These are phyloP conservation scores for Acanthis flammea DNA, from an alignment of 2,797 vertebrate genomes.

Conservation along the genomic window DNA sequence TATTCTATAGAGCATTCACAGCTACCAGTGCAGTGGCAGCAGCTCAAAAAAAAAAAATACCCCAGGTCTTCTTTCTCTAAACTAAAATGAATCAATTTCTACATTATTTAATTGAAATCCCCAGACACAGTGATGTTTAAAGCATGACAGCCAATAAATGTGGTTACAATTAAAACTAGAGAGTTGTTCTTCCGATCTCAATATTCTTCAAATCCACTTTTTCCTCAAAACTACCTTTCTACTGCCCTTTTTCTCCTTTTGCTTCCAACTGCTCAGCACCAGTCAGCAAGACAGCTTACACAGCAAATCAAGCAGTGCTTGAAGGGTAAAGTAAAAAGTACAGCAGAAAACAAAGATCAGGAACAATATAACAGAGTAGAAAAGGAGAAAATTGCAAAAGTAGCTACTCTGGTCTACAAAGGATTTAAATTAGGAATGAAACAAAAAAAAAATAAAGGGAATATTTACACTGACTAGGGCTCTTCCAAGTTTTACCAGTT, in stretches of 20 bases:
- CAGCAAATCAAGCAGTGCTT: neutral
- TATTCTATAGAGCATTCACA: neutral
- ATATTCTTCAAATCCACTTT: neutral
- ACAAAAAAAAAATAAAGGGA: neutral
- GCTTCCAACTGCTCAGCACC: neutral
- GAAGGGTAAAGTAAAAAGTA: neutral
- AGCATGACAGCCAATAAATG: neutral
- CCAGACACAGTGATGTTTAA: neutral
- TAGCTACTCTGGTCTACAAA: neutral
- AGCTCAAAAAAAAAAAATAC: accelerated
- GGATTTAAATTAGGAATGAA: neutral
- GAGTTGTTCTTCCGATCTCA: neutral
- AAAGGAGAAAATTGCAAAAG: neutral
- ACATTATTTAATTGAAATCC: neutral
- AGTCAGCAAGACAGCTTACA: neutral
- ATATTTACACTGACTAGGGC: neutral
- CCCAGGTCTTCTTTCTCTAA: neutral
- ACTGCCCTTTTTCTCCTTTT: neutral
- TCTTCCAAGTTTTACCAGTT: neutral
- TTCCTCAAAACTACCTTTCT: neutral
- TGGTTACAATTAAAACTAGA: neutral
- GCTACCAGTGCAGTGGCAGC: neutral
- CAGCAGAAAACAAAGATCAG: neutral
- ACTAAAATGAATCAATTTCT: neutral
- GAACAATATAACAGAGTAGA: neutral